A percentile compares a stretch with the other conserved stretches of the same genome.
Conservation (phyloP, 1,140 invertebrate species). For the Drosophila littoralis region DNA sequence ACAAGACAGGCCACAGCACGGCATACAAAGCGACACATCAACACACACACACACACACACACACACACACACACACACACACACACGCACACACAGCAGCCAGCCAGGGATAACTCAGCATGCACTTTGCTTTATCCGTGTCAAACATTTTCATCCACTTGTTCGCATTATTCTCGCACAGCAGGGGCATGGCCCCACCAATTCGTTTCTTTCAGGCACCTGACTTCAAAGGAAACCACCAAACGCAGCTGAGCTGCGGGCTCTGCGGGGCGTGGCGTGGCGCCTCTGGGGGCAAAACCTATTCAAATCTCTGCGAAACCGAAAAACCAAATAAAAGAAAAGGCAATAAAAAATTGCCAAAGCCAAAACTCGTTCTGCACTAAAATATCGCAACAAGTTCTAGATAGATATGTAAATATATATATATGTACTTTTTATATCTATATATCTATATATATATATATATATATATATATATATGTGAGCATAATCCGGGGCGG, state of each 20-base stretch:
- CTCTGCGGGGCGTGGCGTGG: not conserved
- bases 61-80: not conserved
- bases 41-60: slow-evolving; percentile 26
- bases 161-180: slow-evolving; percentile 75
- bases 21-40: slow-evolving; percentile 31
- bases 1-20: slow-evolving; percentile 67
- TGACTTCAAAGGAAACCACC: slow-evolving; percentile 67
- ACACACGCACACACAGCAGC: slow-evolving; percentile 4
- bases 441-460: not conserved
- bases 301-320: slow-evolving; percentile 49
- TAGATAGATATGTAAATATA: not conserved
- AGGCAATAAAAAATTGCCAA: slow-evolving; percentile 32
- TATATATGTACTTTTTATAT: not conserved
- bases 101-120: slow-evolving; percentile 25
- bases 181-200: slow-evolving; percentile 30
- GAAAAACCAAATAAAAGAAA: slow-evolving; percentile 36
- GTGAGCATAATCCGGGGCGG: not conserved
- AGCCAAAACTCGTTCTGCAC: slow-evolving; percentile 9
- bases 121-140: slow-evolving; percentile 68
- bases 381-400: slow-evolving; percentile 18
- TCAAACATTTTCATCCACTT: slow-evolving; percentile 82
- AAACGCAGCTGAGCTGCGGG: slow-evolving; percentile 15
- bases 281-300: slow-evolving; percentile 27
- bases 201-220: not conserved
- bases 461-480: not conserved